A percentile compares a stretch with the other conserved stretches of the same genome.
These are phyloP conservation scores for Isichthys henryi DNA, from an alignment of 2,113 vertebrate species.

Conservation along the genomic window DNA sequence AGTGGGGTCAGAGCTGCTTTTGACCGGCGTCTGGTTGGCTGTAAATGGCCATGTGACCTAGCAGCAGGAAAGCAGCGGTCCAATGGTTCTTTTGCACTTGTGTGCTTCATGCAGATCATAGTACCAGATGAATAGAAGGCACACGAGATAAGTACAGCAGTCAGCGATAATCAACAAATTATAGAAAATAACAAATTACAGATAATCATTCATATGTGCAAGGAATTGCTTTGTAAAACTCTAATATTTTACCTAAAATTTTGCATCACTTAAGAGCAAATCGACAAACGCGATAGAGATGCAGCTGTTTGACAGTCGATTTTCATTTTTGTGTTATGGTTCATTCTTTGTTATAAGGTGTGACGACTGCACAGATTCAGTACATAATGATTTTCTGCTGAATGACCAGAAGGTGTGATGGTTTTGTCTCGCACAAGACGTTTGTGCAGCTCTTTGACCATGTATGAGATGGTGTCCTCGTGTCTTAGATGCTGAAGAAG, in stretches of 20 bases:
- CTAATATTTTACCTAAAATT: background rate
- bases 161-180: background rate
- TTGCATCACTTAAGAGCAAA: background rate
- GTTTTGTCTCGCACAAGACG: background rate
- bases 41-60: background rate
- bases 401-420: background rate
- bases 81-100: background rate
- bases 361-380: background rate
- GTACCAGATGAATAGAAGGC: background rate
- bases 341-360: background rate
- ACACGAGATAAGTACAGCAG: background rate
- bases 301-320: background rate
- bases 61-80: background rate
- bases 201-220: background rate
- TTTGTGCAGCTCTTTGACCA: background rate
- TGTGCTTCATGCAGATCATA: background rate
- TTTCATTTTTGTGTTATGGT: background rate
- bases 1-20: background rate
- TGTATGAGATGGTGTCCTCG: background rate
- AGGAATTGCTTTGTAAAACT: background rate
- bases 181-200: background rate
- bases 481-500: slow-evolving; percentile 77
- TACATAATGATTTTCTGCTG: background rate
- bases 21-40: background rate
- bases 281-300: background rate